Base-by-base conservation (phyloP, 2,888 invertebrate genomes). In the Eulithis testata region DNA sequence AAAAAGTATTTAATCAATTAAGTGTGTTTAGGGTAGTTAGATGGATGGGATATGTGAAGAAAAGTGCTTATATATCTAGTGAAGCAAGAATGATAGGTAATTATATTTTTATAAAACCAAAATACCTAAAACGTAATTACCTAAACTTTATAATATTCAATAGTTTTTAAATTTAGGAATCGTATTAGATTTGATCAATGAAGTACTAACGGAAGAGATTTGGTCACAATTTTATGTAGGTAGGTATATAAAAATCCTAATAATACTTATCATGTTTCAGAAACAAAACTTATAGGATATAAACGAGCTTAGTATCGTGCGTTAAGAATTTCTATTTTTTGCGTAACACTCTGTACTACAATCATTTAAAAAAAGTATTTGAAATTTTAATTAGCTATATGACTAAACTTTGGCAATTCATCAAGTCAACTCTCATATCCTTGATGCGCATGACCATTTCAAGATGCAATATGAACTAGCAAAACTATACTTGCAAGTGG, bases 301-400 rank as follows among this genome's bases (percentile, higher is more conserved):
- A 57, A 55, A 59, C 36, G 62, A 63, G 62, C 62, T 63, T 63
- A 63, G 62, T 63, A 56, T 56, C 12, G 8, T 31, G 27, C n/a
- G 12, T 45, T 12, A 11, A 44, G 21, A 50, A 27, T 51, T 59
- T 44, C 21, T 8, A 9, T 43, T 40, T n/a, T 4, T 21, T 50
- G 11, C 21, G 43, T 27, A 51, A 50, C 6, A 27, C 9, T 9
- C 9, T 12, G 8, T 9, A 21, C 21, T 21, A 21, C 21, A 47
- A 14, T 7, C 14, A 47, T 14, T 47, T 14, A 1, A 14, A 14
- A 14, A 14, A 47, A 14, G 40, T 40, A 40, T 40, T 40, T 21
- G 21, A 21, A 21, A 21, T 21, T 21, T 21, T 21, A 21, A 21
- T n/a, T n/a, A n/a, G n/a, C n/a, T n/a, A n/a, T n/a, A n/a, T n/a